Base-by-base conservation (phyloP, 2,888 invertebrate genomes). In the Lottia gigantea region DNA sequence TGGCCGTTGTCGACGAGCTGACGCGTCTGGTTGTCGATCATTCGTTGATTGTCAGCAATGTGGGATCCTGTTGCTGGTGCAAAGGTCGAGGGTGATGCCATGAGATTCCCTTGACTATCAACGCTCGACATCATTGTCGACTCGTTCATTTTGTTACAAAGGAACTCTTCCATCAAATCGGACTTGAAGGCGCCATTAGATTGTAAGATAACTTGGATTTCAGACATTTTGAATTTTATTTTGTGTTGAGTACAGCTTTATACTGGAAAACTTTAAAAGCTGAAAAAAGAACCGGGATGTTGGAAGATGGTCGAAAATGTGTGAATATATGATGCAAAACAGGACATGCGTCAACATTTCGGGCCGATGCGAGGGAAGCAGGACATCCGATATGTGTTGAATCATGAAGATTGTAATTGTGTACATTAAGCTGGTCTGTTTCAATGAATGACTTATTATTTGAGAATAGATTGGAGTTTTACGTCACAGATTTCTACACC, bases 121-220 rank as follows among this genome's bases (percentile, higher is more conserved):
- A 55, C 55, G 23, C 55, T 55, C 19, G 55, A 23, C 23, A 55
- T 8, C 40, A 40, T 40, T 12, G 55, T 23, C 23, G 55, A 23
- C 23, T 19, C 55, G 23, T 55, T 55, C 14, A 55, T 23, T 23
- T 14, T 55, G 23, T 55, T 55, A 15, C 55, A 55, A 23, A 55
- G 55, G 23, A 55, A 55, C 11, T 19, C 55, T 23, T 85, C 81
- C 84, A 84, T 85, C 63, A 85, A 75, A 62, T 85, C 85, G 0
- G 82, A 80, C 74, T 84, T 85, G 67, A 84, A 81, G 4, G 81
- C 81, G 62, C 84, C 84, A 69, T 85, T 83, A 74, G 81, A 81
- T 68, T 83, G 83, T 25, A 87, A 78, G 11, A 87, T 74, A 47
- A 82, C 77, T 79, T 87, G 86, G 67, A 87, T 78, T 71, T 87